phyloP scores from a whole-genome alignment of 2,797 vertebrate genomes.

The Lerista edwardsae region DNA sequence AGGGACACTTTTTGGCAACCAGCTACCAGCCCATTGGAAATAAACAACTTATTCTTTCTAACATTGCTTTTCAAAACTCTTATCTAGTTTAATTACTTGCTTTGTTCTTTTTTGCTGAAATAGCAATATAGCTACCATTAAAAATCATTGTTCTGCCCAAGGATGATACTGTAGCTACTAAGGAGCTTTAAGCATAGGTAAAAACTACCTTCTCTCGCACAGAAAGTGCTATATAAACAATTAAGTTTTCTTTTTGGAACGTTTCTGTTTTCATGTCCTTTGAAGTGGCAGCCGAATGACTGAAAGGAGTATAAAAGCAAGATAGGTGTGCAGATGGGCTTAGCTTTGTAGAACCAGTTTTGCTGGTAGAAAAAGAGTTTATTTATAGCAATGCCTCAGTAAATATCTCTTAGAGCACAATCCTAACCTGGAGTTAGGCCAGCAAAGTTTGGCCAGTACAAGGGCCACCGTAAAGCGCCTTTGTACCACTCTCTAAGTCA shows the following conservation, averaged over 20 bases:
- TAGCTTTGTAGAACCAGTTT: constrained; percentile 2
- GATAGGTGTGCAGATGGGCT: neutral
- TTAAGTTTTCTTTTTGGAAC: neutral
- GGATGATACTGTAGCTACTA: neutral
- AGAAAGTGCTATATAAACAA: constrained; percentile 3
- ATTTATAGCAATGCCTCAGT: neutral
- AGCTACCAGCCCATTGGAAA: constrained; percentile 58
- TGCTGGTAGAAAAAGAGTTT: neutral
- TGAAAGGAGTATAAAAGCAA: neutral
- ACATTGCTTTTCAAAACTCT: constrained; percentile 12
- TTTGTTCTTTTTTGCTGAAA: constrained; percentile 18
- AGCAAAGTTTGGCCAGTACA: no score
- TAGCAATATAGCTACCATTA: constrained; percentile 53
- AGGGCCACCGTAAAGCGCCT: no score
- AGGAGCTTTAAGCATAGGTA: neutral
- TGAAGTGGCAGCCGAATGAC: constrained; percentile 6
- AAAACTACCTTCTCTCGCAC: neutral
- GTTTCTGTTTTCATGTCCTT: neutral
- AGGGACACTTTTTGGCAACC: constrained; percentile 35
- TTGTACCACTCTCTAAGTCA: no score
- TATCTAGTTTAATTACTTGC: neutral
- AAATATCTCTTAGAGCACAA: constrained; percentile 1
- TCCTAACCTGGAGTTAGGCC: no score
- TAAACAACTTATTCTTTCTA: constrained; percentile 35
- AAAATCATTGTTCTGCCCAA: constrained; percentile 29